phyloP scores from a whole-genome alignment of 1,140 invertebrate genomes.

The Drepana arcuata region DNA sequence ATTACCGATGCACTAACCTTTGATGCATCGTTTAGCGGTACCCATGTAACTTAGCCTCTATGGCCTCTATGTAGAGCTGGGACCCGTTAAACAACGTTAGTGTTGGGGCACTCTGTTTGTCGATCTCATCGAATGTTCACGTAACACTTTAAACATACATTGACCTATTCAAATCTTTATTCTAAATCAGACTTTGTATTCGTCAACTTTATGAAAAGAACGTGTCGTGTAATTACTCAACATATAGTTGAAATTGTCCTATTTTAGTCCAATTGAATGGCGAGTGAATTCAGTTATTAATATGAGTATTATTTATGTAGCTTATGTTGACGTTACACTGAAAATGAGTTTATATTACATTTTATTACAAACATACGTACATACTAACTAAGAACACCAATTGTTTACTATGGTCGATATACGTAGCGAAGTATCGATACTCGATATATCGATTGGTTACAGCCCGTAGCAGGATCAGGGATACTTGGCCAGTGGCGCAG shows the following conservation, averaged over 20 bases:
- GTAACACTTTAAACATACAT: too few species aligned
- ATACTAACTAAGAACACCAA: too few species aligned
- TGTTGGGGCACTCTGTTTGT: constrained; percentile 21
- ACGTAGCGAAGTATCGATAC: constrained; percentile 12
- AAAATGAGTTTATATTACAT: too few species aligned
- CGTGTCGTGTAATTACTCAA: too few species aligned
- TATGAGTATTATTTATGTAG: too few species aligned
- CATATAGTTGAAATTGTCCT: too few species aligned
- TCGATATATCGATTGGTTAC: constrained; percentile 2
- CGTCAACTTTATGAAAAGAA: too few species aligned
- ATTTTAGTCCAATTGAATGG: too few species aligned
- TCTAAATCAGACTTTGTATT: not conserved
- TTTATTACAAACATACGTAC: too few species aligned
- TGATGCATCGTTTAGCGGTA: constrained; percentile 62
- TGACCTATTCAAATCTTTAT: not conserved
- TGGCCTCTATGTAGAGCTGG: constrained; percentile 51
- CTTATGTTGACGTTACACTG: too few species aligned
- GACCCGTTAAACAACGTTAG: constrained; percentile 47
- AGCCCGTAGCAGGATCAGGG: constrained; percentile 56
- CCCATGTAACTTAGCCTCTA: constrained; percentile 39
- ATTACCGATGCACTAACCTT: constrained; percentile 44
- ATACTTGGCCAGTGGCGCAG: constrained; percentile 60
- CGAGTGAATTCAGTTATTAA: too few species aligned
- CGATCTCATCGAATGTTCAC: too few species aligned
- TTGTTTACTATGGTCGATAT: constrained; percentile 3